A percentile compares a stretch with the other conserved stretches of the same genome.
Evolutionary conservation across 2,797 vertebrate genomes (phyloP).

Genomic region (Smutsia gigantea): DNA sequence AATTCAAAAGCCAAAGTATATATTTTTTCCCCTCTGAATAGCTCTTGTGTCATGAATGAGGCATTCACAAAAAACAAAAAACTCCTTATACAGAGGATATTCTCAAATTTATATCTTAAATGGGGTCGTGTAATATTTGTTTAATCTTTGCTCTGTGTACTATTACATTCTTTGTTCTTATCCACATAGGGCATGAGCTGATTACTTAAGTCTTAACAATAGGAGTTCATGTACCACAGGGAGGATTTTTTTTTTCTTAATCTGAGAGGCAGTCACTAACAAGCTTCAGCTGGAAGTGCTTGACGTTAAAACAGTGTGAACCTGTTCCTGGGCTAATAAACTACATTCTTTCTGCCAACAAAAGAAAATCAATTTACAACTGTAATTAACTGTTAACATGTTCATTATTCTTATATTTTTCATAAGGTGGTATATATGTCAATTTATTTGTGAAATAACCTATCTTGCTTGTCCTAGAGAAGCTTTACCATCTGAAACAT

Average conservation of each 20-base stretch:
- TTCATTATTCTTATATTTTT: constrained; percentile 76
- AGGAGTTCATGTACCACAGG: constrained; percentile 83
- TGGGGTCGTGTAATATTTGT: constrained; percentile 76
- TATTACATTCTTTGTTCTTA: constrained; percentile 85
- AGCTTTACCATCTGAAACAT: constrained; percentile 64
- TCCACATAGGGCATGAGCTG: constrained; percentile 82
- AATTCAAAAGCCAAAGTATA: constrained; percentile 31
- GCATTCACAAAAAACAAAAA: constrained; percentile 67
- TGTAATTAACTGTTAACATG: constrained; percentile 80
- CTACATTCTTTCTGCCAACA: constrained; percentile 78
- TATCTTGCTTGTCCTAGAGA: constrained; percentile 62
- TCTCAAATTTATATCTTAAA: constrained; percentile 78
- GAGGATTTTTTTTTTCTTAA: constrained; percentile 78
- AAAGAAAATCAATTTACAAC: constrained; percentile 83
- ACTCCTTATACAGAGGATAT: constrained; percentile 46
- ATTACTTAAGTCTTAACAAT: constrained; percentile 88
- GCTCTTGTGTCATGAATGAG: constrained; percentile 28
- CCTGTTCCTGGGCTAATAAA: constrained; percentile 83
- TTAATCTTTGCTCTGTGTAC: constrained; percentile 84
- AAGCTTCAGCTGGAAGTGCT: constrained; percentile 88
- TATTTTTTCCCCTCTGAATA: constrained; percentile 26
- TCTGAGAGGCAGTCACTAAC: constrained; percentile 85
- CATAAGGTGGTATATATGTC: constrained; percentile 68
- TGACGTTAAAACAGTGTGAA: constrained; percentile 84
- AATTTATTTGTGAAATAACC: constrained; percentile 47